Base-by-base conservation (phyloP, 2,113 vertebrate species). In the Aspidoscelis tigris region DNA sequence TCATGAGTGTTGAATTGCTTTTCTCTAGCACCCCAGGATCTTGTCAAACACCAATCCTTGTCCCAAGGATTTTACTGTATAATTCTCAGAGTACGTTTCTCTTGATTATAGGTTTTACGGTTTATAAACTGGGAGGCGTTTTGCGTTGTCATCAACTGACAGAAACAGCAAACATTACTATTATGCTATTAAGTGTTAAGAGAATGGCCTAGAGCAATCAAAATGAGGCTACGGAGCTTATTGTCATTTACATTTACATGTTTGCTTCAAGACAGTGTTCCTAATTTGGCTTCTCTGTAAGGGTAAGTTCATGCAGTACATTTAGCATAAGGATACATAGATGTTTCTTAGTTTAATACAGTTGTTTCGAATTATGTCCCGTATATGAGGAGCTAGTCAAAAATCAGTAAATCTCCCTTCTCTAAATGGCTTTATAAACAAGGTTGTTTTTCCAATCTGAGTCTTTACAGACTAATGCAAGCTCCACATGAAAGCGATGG, bases 11-110 rank as follows among this genome's bases (percentile, higher is more conserved):
- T 2, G 2, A 14, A 2, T 44, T 78, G 61, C 39, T 26, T 43
- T 43, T 43, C 58, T 24, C 11, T 14, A 65, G 9, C 3, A n/a
- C 66, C 70, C 9, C 2, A 78, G 43, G 41, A 33, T 70, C 21
- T 80, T 85, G 50, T 70, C 26, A 86, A 53, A 78, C 86, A 11
- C 8, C 53, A 82, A 24, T 0, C 1, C 0, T 26, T 74, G 0
- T 64, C 50, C 71, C 14, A 78, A 50, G 2, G 44, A 84, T 58
- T 11, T n/a, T 50, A 76, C 21, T 74, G 55, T 53, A 21, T 84
- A 71, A 76, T 90, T 86, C 81, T 61, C 58, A 71, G 26, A 18
- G 4, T 72, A 11, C 76, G 50, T 55, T 68, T 83, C 86, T 72
- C 53, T 65, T 12, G 18, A 74, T 86, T 90, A 82, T 0, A 1